Evolutionary conservation across 2,888 invertebrate species (phyloP).

Genomic region (Latheticus oryzae): DNA sequence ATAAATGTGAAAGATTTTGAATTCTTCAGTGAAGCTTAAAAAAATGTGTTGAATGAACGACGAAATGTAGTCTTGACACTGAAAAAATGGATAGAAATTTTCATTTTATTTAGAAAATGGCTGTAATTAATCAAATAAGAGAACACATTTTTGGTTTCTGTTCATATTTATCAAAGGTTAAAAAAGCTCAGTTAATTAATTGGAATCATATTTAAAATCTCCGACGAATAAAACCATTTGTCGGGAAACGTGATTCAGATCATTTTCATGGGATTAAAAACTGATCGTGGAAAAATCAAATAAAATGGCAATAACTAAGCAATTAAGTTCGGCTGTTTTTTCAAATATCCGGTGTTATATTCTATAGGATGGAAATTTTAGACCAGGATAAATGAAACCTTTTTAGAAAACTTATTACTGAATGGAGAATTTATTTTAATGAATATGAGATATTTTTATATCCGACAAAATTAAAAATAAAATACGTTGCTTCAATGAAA

Average conservation of each 20-base stretch:
- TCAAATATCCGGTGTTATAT: no score
- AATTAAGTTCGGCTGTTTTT: no score
- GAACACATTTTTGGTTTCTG: slow-evolving; percentile 9
- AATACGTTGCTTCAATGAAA: no score
- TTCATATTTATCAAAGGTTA: slow-evolving; percentile 7
- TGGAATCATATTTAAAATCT: slow-evolving; percentile 15
- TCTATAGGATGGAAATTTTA: no score
- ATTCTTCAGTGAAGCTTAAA: slow-evolving; percentile 1
- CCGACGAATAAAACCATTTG: slow-evolving; percentile 8
- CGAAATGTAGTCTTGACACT: slow-evolving; percentile 4
- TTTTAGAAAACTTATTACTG: no score
- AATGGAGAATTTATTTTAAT: no score
- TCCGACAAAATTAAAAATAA: no score
- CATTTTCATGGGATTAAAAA: slow-evolving; percentile 17
- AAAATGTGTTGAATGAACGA: slow-evolving; percentile 4
- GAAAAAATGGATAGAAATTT: slow-evolving; percentile 18
- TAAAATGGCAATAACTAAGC: slow-evolving; percentile 1
- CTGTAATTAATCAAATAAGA: slow-evolving; percentile 20
- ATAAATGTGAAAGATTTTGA: no score
- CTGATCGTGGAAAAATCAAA: slow-evolving; percentile 5
- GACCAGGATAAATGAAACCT: no score
- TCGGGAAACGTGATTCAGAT: slow-evolving; percentile 11
- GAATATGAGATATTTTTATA: no score
- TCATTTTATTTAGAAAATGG: slow-evolving; percentile 21
- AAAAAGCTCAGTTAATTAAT: slow-evolving; percentile 11